Percentiles rank a stretch among this genome's conserved stretches.
phyloP scores from a whole-genome alignment of 1,140 invertebrate species.

The Drosophila malerkotliana region DNA sequence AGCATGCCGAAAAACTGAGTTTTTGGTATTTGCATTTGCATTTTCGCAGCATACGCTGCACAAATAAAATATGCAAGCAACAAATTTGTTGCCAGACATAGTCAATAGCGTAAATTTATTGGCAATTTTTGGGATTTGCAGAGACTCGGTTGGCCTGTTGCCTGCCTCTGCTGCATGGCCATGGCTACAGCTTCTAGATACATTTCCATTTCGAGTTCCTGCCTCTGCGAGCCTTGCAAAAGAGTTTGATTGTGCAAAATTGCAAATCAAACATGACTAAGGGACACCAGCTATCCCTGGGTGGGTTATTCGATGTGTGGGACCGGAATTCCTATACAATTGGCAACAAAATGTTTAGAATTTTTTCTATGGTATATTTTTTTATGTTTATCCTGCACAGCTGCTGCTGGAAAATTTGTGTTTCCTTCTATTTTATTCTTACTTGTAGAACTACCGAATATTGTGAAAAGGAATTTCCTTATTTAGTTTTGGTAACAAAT shows the following conservation, averaged over 20 bases:
- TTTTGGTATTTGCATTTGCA: slow-evolving; percentile 38
- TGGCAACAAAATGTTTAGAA: slow-evolving; percentile 64
- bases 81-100: slow-evolving; percentile 50
- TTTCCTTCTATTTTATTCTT: neutral
- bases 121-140: slow-evolving; percentile 50
- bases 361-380: slow-evolving; percentile 29
- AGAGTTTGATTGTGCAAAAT: slow-evolving; percentile 71
- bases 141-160: slow-evolving; percentile 10
- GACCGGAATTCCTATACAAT: slow-evolving; percentile 19
- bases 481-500: neutral
- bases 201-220: slow-evolving; percentile 15
- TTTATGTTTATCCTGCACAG: slow-evolving; percentile 44
- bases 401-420: slow-evolving; percentile 35
- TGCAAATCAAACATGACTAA: slow-evolving; percentile 80
- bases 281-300: slow-evolving; percentile 41
- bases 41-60: slow-evolving; percentile 43
- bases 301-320: slow-evolving; percentile 4
- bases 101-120: slow-evolving; percentile 55
- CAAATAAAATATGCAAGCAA: slow-evolving; percentile 56
- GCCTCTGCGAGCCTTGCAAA: slow-evolving; percentile 16
- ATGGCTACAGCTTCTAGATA: neutral
- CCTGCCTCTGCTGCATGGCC: slow-evolving; percentile 4
- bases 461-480: neutral
- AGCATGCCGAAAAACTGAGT: neutral
- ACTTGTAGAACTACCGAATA: neutral